phyloP scores from a whole-genome alignment of 2,113 vertebrate genomes.

The Pardalotus punctatus region DNA sequence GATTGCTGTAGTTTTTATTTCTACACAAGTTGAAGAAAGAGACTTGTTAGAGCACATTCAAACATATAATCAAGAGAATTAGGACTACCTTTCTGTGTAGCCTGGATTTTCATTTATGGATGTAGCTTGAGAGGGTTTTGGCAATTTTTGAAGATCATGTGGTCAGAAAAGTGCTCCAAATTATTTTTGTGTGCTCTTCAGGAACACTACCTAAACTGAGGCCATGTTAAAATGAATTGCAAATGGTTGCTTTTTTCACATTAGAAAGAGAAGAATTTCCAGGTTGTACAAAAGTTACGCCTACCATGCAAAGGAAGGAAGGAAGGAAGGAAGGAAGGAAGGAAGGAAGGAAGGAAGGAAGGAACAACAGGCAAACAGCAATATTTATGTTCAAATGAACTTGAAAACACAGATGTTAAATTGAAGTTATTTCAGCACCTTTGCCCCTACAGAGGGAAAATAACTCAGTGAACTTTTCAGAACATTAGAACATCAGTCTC shows the following conservation, averaged over 20 bases:
- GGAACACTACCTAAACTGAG: neutral
- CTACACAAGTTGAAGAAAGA: neutral
- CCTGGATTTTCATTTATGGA: neutral
- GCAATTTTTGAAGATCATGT: neutral
- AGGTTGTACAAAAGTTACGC: neutral
- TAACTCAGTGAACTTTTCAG: slow-evolving; percentile 27
- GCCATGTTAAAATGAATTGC: neutral
- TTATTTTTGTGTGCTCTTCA: neutral
- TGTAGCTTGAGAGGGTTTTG: neutral
- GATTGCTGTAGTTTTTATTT: neutral
- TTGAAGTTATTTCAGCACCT: neutral
- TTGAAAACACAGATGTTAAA: neutral
- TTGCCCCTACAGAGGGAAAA: neutral
- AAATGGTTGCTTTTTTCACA: neutral
- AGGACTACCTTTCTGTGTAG: neutral
- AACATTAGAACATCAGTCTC: neutral
- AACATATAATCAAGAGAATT: neutral
- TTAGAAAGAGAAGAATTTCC: neutral
- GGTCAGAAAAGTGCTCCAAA: neutral
- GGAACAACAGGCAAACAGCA: neutral
- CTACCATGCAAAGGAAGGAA: neutral
- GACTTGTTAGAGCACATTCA: neutral
- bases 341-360: neutral
- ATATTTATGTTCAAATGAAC: neutral
- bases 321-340: too few species aligned